Evolutionary conservation across 2,888 invertebrate species (phyloP), one percentile per base, ranked within the genome.

Genomic region (Tanypteryx hageni): DNA sequence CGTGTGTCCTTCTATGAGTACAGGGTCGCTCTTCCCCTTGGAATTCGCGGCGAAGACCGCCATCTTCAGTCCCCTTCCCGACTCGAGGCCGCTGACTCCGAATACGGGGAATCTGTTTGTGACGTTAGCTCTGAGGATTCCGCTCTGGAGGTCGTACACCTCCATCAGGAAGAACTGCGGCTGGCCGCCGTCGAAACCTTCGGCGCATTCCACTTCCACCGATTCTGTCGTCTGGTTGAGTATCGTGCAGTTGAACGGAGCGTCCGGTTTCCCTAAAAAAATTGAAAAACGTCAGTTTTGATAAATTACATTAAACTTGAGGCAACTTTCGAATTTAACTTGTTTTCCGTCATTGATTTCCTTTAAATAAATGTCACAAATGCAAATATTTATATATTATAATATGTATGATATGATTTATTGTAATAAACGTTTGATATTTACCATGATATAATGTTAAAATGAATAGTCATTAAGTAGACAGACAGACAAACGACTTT

Each of bases 1-100:
- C 68, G 97, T 97, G 94, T 97, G 97, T 82, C 97, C 97, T 94
- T 97, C 97, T 18, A 97, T 95, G 92, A 96, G 95, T 27, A 97
- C 96, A 0, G 96, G 95, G 93, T 98, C 98, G 93, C 98, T 98
- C 93, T 97, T 96, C 22, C 98, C 98, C 94, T 98, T 97, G 10
- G 97, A 96, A 95, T 99, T 99, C 93, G 97, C 97, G 0, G 98
- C 97, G 95, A 98, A 98, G 93, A 98, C 96, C 92, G 97, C 96
- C 95, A 98, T 97, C 94, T 97, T 97, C 93, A 98, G 96, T 22
- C 97, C 96, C 94, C 97, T 97, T 10, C 98, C 98, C 0, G 98
- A 96, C 92, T 97, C 97, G 92, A 99, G 96, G 9, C 97, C 97
- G 93, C 96, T 96, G 0, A 98, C 97, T 92, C 97, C 97, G 95